A percentile compares a stretch with the other conserved stretches of the same genome.
Evolutionary conservation across 2,113 vertebrate genomes (phyloP).

Genomic region (Cyrtonyx montezumae): DNA sequence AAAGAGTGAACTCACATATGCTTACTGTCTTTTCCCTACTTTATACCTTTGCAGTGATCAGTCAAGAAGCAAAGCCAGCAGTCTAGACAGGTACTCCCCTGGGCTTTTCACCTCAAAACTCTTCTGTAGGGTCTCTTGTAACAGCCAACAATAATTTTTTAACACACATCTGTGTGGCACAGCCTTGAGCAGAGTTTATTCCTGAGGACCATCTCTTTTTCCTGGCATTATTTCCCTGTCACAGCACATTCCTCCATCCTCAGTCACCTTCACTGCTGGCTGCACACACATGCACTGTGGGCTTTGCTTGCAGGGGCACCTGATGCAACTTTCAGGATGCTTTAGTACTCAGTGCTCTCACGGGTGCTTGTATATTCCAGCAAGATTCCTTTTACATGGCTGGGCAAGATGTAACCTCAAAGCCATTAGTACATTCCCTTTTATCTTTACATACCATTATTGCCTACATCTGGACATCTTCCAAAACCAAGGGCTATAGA

Average conservation of each 20-base stretch:
- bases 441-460: background rate
- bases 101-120: background rate
- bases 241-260: background rate
- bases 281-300: background rate
- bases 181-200: background rate
- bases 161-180: background rate
- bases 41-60: background rate
- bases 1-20: background rate
- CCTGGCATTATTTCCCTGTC: background rate
- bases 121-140: background rate
- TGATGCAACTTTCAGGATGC: background rate
- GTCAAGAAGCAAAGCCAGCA: background rate
- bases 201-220: background rate
- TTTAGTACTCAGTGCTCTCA: background rate
- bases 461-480: background rate
- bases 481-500: background rate
- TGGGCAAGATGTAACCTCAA: background rate
- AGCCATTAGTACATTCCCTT: background rate
- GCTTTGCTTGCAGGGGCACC: background rate
- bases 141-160: background rate
- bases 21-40: background rate
- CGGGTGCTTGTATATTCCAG: background rate
- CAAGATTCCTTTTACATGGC: background rate
- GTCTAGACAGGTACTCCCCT: background rate
- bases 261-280: background rate